These are phyloP conservation scores for Chiloscyllium punctatum DNA, from an alignment of 2,797 vertebrate species.

Conservation along the genomic window DNA sequence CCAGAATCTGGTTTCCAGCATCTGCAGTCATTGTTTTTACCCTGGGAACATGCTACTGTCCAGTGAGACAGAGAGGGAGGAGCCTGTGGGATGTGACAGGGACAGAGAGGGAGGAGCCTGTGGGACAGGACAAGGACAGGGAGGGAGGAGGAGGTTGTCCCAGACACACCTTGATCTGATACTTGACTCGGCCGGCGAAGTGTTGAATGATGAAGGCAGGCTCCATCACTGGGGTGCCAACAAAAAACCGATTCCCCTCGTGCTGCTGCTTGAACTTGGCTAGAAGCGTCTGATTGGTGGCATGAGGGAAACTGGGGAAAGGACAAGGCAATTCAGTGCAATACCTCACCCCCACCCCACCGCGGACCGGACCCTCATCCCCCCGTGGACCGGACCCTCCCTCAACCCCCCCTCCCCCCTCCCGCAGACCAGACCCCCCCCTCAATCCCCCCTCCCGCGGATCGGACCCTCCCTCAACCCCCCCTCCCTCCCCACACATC, in stretches of 20 bases:
- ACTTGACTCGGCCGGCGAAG: constrained; percentile 95
- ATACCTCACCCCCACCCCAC: background rate
- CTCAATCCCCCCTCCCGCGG: background rate
- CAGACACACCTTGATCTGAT: constrained; percentile 81
- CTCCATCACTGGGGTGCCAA: constrained; percentile 87
- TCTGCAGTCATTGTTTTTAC: too few species aligned
- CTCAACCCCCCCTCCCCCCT: background rate
- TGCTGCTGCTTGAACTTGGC: constrained; percentile 98
- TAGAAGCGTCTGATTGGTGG: constrained; percentile 87
- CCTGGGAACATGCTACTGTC: too few species aligned
- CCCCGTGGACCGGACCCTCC: too few species aligned
- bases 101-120: background rate
- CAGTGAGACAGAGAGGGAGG: too few species aligned
- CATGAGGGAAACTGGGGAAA: constrained; percentile 78
- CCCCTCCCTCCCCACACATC: background rate
- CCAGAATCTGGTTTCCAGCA: too few species aligned
- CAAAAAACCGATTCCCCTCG: constrained; percentile 86
- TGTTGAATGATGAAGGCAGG: constrained; percentile 93
- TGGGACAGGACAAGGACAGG: background rate
- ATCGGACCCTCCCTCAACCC: too few species aligned
- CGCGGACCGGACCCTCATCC: background rate
- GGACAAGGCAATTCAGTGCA: background rate
- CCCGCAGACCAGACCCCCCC: background rate
- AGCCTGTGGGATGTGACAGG: too few species aligned
- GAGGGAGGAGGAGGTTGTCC: too few species aligned